Percentiles rank a stretch among this genome's conserved stretches.
Conservation (phyloP, 2,888 invertebrate species). For the Scrobipalpa atriplicella region DNA sequence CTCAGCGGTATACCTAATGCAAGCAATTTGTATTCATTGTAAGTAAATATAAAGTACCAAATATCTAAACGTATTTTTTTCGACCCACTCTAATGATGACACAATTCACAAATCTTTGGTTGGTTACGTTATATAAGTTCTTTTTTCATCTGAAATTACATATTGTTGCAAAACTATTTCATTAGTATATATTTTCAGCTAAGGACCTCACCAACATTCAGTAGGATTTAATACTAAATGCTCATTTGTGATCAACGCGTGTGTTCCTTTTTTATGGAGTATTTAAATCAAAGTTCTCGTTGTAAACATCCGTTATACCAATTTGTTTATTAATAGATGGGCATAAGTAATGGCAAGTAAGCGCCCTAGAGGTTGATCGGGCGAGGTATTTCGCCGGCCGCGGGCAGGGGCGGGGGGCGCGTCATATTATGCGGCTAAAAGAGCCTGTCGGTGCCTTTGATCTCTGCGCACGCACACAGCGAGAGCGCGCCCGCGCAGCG, state of each 20-base stretch:
- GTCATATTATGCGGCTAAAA: conserved; percentile 83
- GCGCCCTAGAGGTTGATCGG: conserved; percentile 69
- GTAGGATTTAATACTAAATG: not conserved
- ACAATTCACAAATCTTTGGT: not conserved
- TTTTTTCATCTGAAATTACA: not conserved
- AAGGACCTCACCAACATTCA: not conserved
- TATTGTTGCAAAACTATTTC: not conserved
- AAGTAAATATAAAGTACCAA: not conserved
- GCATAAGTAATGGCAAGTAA: conserved; percentile 80
- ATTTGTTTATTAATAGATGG: conserved; percentile 81
- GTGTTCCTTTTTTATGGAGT: conserved; percentile 23
- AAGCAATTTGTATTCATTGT: conserved; percentile 5
- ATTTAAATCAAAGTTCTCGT: conserved; percentile 52
- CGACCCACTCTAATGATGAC: not conserved
- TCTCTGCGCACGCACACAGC: conserved; percentile 54
- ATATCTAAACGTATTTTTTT: not conserved
- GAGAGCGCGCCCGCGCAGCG: conserved; percentile 51
- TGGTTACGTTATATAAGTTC: not conserved
- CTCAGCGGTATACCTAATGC: conserved; percentile 7
- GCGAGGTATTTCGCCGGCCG: conserved; percentile 71
- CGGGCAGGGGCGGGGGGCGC: conserved; percentile 71
- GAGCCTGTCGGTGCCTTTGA: conserved; percentile 83
- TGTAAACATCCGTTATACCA: conserved; percentile 71
- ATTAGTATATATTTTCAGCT: not conserved
- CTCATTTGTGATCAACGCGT: conserved; percentile 25